phyloP scores from a whole-genome alignment of 2,113 vertebrate species.

The Typhlomys cinereus region DNA sequence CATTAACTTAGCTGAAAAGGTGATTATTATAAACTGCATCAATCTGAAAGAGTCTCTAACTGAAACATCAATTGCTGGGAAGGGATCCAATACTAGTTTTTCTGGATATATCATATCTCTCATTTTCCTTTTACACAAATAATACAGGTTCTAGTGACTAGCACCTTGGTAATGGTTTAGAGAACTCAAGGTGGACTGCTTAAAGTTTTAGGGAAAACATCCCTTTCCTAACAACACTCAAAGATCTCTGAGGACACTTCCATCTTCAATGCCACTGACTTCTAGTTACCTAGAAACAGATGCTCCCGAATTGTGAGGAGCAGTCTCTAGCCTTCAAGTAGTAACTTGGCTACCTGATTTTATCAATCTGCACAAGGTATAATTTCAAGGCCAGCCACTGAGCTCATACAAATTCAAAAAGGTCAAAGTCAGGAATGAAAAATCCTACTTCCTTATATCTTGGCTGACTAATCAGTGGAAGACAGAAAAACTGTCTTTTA shows the following conservation, averaged over 20 bases:
- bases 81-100: background rate
- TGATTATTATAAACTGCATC: background rate
- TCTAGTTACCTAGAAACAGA: background rate
- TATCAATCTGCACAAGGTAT: background rate
- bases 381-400: slow-evolving; percentile 26
- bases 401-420: slow-evolving; percentile 16
- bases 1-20: background rate
- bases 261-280: background rate
- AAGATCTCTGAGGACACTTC: background rate
- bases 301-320: background rate
- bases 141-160: background rate
- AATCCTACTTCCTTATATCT: background rate
- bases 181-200: background rate
- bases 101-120: background rate
- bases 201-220: background rate
- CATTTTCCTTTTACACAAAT: background rate
- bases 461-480: background rate
- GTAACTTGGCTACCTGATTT: background rate
- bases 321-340: background rate
- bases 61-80: background rate
- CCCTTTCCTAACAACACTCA: background rate
- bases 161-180: background rate
- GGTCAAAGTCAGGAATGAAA: background rate
- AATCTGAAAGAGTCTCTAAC: background rate
- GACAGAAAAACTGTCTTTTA: too few relatives aligned